These are phyloP conservation scores for Strigamia maritima DNA, from an alignment of 2,888 invertebrate species.

Conservation along the genomic window DNA sequence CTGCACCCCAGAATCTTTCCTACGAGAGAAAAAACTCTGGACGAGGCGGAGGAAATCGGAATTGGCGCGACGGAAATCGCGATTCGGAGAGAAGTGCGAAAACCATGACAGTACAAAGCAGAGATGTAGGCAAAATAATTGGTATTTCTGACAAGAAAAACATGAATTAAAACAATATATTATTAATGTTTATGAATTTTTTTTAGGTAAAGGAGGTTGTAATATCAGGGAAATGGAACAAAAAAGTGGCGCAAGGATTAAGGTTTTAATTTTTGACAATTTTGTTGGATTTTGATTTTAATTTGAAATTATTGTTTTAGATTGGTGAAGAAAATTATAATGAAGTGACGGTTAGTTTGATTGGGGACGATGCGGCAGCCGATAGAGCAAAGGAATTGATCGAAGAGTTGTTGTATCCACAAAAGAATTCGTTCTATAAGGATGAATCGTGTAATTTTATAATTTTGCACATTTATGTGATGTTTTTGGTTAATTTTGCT, in stretches of 20 bases:
- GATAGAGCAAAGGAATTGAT: slow-evolving; percentile 53
- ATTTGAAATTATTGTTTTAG: background rate
- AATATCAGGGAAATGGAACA: slow-evolving; percentile 8
- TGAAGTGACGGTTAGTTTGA: slow-evolving; percentile 54
- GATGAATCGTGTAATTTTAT: background rate
- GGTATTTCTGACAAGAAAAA: background rate
- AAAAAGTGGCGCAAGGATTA: slow-evolving; percentile 2
- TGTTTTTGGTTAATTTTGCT: background rate
- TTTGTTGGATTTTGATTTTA: background rate
- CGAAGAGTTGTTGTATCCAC: slow-evolving; percentile 45
- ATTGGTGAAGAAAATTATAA: slow-evolving; percentile 47
- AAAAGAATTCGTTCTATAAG: background rate
- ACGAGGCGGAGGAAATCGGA: background rate
- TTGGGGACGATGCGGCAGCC: slow-evolving; percentile 57
- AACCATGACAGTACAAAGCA: background rate
- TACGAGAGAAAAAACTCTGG: background rate
- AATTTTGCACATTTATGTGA: background rate
- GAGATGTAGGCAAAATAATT: slow-evolving; percentile 19
- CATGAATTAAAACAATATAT: background rate
- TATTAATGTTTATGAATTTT: background rate
- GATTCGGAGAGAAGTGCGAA: background rate
- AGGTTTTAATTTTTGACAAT: background rate
- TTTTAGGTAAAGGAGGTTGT: slow-evolving; percentile 26
- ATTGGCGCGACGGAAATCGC: slow-evolving; percentile 5
- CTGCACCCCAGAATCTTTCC: background rate